Percentiles rank a stretch among this genome's conserved stretches.
phyloP scores from a whole-genome alignment of 2,888 invertebrate species.

The Scaptodrosophila latifasciaeformis region DNA sequence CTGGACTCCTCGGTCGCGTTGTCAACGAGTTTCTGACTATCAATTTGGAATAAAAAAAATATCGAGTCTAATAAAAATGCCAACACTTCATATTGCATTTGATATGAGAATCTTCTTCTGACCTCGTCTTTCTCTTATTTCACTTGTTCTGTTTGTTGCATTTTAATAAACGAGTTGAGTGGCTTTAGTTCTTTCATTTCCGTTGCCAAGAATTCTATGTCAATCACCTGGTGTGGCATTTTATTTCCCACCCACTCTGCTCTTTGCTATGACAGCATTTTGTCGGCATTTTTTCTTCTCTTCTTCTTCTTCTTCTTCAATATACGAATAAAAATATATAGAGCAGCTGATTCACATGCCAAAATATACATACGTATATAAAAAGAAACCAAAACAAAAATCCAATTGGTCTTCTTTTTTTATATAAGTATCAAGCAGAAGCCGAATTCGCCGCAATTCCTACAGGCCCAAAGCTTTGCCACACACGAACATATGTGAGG shows the following conservation, averaged over 20 bases:
- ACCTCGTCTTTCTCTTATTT: too few relatives aligned
- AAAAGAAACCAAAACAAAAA: too few relatives aligned
- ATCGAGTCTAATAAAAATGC: too few relatives aligned
- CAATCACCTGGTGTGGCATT: conserved; percentile 46
- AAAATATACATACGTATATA: conserved; percentile 18
- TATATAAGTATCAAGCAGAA: too few relatives aligned
- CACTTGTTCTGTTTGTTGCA: too few relatives aligned
- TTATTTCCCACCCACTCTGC: neutral
- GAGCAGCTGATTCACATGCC: conserved; percentile 24
- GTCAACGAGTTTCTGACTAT: conserved; percentile 58
- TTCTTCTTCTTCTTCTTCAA: too few relatives aligned
- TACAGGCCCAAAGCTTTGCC: too few relatives aligned
- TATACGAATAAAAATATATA: too few relatives aligned
- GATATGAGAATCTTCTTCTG: conserved; percentile 29
- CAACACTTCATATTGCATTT: conserved; percentile 16
- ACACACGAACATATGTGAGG: neutral
- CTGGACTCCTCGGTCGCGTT: too few relatives aligned
- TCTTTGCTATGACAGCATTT: neutral
- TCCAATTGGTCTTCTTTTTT: neutral
- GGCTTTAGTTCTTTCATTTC: neutral
- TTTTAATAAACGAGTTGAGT: neutral
- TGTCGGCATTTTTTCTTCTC: too few relatives aligned
- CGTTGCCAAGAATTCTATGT: conserved; percentile 40
- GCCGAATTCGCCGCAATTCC: neutral
- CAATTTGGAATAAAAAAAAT: too few relatives aligned